Evolutionary conservation across 2,113 vertebrate species (phyloP).

Genomic region (Thymallus thymallus): DNA sequence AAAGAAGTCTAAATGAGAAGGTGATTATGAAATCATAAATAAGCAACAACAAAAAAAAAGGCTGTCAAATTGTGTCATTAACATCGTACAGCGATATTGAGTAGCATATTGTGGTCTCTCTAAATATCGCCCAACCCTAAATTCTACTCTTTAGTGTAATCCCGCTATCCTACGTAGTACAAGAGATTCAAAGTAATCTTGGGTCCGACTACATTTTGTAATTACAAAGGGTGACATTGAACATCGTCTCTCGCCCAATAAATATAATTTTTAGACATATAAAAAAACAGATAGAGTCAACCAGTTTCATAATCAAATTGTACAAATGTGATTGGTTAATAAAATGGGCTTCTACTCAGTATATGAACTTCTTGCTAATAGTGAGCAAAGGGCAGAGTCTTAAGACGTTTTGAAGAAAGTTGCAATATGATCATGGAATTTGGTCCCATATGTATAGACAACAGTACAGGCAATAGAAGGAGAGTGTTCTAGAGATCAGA

Average conservation of each 20-base stretch:
- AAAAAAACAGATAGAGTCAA: background rate
- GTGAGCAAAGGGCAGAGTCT: background rate
- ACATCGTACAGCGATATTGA: too few species aligned
- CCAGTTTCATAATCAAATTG: background rate
- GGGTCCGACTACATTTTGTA: background rate
- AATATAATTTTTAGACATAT: background rate
- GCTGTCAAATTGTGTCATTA: too few species aligned
- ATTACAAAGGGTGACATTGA: background rate
- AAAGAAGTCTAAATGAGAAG: too few species aligned
- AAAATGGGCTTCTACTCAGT: background rate
- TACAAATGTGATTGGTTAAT: background rate
- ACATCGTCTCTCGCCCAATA: background rate
- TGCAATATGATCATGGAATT: background rate
- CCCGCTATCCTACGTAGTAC: too few species aligned
- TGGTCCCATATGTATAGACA: background rate
- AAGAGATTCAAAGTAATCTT: too few species aligned
- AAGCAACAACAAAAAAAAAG: too few species aligned
- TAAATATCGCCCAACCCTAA: conserved; percentile 74
- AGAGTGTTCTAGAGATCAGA: background rate
- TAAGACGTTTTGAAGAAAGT: background rate
- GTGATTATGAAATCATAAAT: too few species aligned
- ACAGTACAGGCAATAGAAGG: background rate
- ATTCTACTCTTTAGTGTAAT: conserved; percentile 47
- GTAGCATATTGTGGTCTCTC: too few species aligned
- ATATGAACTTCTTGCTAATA: background rate